phyloP scores from a whole-genome alignment of 2,797 vertebrate species.

The Brachyrhaphis roseni region DNA sequence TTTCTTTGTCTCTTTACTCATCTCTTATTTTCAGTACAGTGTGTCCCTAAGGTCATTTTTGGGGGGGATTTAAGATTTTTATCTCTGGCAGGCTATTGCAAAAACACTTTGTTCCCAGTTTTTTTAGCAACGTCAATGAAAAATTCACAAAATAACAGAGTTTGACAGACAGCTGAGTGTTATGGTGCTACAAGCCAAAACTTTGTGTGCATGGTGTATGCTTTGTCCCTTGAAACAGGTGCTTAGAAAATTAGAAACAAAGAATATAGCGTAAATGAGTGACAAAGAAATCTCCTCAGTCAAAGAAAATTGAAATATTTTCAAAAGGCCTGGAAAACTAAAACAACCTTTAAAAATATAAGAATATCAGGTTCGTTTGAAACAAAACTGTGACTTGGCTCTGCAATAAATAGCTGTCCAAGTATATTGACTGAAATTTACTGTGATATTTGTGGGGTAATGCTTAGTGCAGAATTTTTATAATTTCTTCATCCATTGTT shows the following conservation, averaged over 20 bases:
- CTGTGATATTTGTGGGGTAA: not conserved
- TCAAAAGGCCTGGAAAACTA: not conserved
- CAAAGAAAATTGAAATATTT: not conserved
- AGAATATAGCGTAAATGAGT: not conserved
- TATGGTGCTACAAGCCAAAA: not conserved
- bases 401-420: not conserved
- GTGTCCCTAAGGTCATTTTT: not conserved
- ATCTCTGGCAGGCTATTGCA: not conserved
- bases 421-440: not conserved
- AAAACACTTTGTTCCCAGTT: not conserved
- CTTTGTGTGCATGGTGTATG: not conserved
- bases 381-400: not conserved
- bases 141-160: not conserved
- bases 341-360: not conserved
- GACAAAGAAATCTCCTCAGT: not conserved
- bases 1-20: not conserved
- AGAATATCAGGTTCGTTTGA: not conserved
- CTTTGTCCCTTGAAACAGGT: not conserved
- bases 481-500: not conserved
- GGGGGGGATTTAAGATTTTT: not conserved
- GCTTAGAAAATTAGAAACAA: not conserved
- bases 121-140: not conserved
- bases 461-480: not conserved
- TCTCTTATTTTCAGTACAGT: constrained; percentile 1
- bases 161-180: not conserved